Base-by-base conservation (phyloP, 1,140 invertebrate species). In the Drosophila kikkawai region DNA sequence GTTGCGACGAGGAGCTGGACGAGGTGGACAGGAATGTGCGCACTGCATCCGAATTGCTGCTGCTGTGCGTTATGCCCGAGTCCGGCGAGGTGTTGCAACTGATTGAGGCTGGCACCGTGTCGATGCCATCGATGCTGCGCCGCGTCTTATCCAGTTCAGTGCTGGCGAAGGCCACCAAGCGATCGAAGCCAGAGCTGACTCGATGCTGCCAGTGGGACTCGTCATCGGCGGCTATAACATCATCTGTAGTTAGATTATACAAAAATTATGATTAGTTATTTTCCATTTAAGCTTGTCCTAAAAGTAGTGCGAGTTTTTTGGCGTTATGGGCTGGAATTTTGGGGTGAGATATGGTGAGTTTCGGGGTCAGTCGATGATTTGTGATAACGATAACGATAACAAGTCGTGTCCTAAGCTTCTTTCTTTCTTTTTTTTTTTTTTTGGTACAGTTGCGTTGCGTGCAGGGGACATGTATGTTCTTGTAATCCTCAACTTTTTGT, bases 101-200 rank as follows among this genome's bases (percentile, higher is more conserved):
- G n/a, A 94, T 93, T 3, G 91, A 93, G 0, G 92, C 87, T 9
- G 92, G 92, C n/a, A 92, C 92, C 19, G 88, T 92, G 47, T 94
- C 94, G 4, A 55, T 55, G 47, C 94, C 95, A 88, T 97, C 96
- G 0, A 96, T 96, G 22, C 96, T 96, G 66, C 96, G 94, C 8
- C 96, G 94, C 37, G 96, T 94, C 84, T 96, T 96, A 87, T 97
- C 96, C 70, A 97, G 90, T 87, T 97, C 96, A 1, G 96, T 96
- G n/a, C 96, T 96, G 13, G 96, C 97, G 82, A 97, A 96, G n/a
- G 96, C 96, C 55, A 97, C 96, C 64, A 97, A 90, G 13, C 96
- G 94, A 93, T 98, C 97, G 93, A 97, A 97, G 19, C 96, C 96
- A 58, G 95, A 96, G 91, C 95, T 96, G 58, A 97, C 97, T 68